Evolutionary conservation across 1,140 invertebrate genomes (phyloP), one percentile per base, ranked within the genome.

Genomic region (Coelopa frigida): DNA sequence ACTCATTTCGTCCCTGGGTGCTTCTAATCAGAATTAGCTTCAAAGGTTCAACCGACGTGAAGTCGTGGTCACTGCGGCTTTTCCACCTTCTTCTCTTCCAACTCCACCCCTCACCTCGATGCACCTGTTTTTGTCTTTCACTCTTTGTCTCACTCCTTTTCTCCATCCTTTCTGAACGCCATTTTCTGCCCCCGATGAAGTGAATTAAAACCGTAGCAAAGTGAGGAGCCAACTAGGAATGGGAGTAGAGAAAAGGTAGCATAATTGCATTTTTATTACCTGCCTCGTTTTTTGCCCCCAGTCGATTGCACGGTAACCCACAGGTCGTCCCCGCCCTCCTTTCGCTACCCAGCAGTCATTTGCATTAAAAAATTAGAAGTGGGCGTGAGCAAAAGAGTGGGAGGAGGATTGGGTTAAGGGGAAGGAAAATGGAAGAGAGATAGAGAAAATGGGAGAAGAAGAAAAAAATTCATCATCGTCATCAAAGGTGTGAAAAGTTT

Each of bases 181-280:
- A n/a, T n/a, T n/a, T n/a, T n/a, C n/a, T n/a, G n/a, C n/a, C n/a
- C n/a, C 61, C 63, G 56, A 64, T 64, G 61, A 64, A 64, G 61
- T 64, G 61, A 61, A 60, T 63, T 58, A 61, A 63, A 63, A n/a
- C n/a, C n/a, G n/a, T n/a, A n/a, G n/a, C n/a, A n/a, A n/a, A n/a
- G n/a, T n/a, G n/a, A n/a, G n/a, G n/a, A n/a, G 59, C 56, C 54
- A 49, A 37, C n/a, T 31, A 29, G 21, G 22, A n/a, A 14, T 31
- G 40, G 21, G 32, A 49, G 40, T 38, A 32, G 44, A 35, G 35
- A 38, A 44, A 35, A 45, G 50, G 44, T 39, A 32, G 38, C 56
- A 60, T 66, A 66, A 66, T 66, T 65, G 59, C 62, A 65, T 62
- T 66, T 66, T 66, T 66, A 66, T 66, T 66, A 66, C 57, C 59